Conservation (phyloP, 2,113 vertebrate genomes). For the Lasiurus cinereus region DNA sequence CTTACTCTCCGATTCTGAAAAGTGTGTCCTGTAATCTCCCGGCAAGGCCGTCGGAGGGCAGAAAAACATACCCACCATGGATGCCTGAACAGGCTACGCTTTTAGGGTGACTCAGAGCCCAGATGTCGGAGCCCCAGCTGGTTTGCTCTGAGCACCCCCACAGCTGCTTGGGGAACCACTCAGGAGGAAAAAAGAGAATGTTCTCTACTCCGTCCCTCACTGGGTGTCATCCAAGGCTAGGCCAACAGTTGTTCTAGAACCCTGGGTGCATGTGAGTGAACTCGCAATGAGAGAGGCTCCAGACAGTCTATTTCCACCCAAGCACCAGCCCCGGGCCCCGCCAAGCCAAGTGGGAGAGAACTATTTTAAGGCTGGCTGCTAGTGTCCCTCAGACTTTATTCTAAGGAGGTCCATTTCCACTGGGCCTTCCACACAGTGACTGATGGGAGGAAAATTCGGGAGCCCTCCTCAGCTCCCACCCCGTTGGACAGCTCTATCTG, state of each 20-base stretch:
- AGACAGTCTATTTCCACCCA: neutral
- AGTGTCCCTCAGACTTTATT: neutral
- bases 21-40: accelerated
- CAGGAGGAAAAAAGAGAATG: neutral
- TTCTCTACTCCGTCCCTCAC: neutral
- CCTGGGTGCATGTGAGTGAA: neutral
- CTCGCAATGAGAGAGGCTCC: neutral
- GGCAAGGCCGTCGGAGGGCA: neutral
- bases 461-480: neutral
- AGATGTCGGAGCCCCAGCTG: neutral
- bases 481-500: neutral
- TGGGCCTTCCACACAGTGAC: neutral
- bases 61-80: accelerated
- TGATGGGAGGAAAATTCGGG: neutral
- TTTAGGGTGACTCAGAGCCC: neutral
- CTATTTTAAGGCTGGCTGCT: neutral
- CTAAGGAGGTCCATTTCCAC: neutral
- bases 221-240: neutral
- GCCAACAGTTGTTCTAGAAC: neutral
- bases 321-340: neutral
- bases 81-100: too few species aligned
- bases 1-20: neutral
- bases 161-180: neutral
- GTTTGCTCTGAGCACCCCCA: neutral
- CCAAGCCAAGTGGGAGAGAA: neutral